These are phyloP conservation scores for Sinocyclocheilus anshuiensis DNA, from an alignment of 2,113 vertebrate genomes.

Conservation along the genomic window DNA sequence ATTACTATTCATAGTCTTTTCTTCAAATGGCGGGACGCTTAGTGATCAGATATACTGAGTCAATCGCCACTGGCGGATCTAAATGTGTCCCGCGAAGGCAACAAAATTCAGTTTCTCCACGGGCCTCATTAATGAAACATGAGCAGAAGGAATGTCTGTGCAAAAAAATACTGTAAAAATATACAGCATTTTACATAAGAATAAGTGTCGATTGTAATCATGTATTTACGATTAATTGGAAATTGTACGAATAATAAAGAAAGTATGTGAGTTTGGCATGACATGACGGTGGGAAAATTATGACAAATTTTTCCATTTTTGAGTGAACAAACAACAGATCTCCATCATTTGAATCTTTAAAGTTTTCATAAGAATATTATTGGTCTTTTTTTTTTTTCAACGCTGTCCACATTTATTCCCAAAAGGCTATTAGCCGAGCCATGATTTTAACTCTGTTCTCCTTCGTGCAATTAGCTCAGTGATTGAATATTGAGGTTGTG, in stretches of 20 bases:
- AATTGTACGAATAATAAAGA: no score
- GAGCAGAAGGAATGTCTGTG: neutral
- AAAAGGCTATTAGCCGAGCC: slow-evolving; percentile 74
- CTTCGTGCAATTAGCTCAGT: slow-evolving; percentile 77
- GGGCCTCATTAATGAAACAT: neutral
- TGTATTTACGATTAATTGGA: no score
- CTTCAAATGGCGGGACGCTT: slow-evolving; percentile 11
- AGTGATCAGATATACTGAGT: slow-evolving; percentile 22
- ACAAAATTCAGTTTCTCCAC: slow-evolving; percentile 7
- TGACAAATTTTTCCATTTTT: neutral
- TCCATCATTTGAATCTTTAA: neutral
- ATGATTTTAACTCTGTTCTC: slow-evolving; percentile 72
- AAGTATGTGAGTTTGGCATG: no score
- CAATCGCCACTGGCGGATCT: slow-evolving; percentile 10
- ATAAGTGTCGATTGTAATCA: no score
- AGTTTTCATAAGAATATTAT: neutral
- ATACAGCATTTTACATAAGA: neutral
- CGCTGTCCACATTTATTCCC: slow-evolving; percentile 55
- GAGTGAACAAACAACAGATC: neutral
- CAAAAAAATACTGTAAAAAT: neutral
- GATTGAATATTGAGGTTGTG: slow-evolving; percentile 82
- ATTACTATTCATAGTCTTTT: slow-evolving; percentile 44
- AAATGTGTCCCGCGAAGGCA: slow-evolving; percentile 13
- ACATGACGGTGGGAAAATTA: no score
- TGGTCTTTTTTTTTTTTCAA: slow-evolving; percentile 46